Percentiles rank a stretch among this genome's conserved stretches.
Evolutionary conservation across 1,140 invertebrate species (phyloP).

Genomic region (Sitodiplosis mosellana): DNA sequence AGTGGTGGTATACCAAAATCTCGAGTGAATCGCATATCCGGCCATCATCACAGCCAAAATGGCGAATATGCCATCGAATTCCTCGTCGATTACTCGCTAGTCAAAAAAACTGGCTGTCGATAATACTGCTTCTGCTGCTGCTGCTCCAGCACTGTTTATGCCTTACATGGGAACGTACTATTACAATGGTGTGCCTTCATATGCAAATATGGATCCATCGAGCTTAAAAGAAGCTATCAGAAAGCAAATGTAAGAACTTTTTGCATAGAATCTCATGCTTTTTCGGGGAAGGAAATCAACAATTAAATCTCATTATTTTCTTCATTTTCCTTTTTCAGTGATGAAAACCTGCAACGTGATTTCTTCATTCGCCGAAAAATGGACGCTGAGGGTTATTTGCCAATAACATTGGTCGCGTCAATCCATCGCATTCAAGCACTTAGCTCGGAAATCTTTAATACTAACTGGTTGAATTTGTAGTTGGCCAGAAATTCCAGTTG

Average conservation of each 20-base stretch:
- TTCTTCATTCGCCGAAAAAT: constrained; percentile 95
- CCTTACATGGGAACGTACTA: constrained; percentile 40
- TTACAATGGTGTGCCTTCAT: constrained; percentile 25
- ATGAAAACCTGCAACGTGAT: constrained; percentile 88
- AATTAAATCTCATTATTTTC: not conserved
- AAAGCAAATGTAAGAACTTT: constrained; percentile 77
- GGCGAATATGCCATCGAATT: constrained; percentile 16
- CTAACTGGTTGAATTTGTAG: too few relatives aligned
- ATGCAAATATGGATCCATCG: constrained; percentile 30
- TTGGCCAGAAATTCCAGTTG: too few relatives aligned
- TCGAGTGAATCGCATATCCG: constrained; percentile 5
- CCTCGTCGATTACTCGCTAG: not conserved
- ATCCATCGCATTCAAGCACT: constrained; percentile 85
- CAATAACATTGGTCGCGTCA: constrained; percentile 81
- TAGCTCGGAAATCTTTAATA: constrained; percentile 75
- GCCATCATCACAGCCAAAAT: constrained; percentile 19
- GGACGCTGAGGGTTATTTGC: constrained; percentile 83
- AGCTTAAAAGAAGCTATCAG: constrained; percentile 57
- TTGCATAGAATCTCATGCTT: too few relatives aligned
- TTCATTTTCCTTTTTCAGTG: constrained; percentile 46
- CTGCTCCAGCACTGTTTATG: constrained; percentile 29
- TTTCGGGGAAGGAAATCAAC: too few relatives aligned
- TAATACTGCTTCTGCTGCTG: too few relatives aligned
- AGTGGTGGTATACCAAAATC: too few relatives aligned
- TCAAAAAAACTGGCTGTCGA: not conserved